Conservation (phyloP, 2,888 invertebrate species). For the Cosmorhoe ocellata region DNA sequence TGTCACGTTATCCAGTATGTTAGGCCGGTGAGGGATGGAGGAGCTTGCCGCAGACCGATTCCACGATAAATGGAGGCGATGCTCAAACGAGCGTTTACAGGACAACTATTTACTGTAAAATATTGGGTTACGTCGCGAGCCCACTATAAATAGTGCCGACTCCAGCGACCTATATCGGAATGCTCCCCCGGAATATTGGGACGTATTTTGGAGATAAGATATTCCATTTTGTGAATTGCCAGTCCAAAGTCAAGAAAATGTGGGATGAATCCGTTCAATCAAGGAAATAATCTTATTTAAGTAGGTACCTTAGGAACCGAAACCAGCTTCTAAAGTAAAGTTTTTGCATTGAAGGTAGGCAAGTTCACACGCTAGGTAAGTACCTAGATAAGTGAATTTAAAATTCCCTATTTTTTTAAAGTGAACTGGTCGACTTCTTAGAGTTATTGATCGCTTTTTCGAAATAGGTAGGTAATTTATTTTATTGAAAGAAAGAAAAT, state of each 20-base stretch:
- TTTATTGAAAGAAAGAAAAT: too few relatives aligned
- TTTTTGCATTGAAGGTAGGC: too few relatives aligned
- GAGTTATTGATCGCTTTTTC: neutral
- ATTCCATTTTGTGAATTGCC: slow-evolving; percentile 17
- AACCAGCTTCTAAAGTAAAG: too few relatives aligned
- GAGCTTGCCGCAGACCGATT: slow-evolving; percentile 45
- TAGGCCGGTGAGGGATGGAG: slow-evolving; percentile 53
- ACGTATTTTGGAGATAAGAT: slow-evolving; percentile 23
- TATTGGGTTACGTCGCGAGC: slow-evolving; percentile 45
- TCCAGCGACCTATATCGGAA: slow-evolving; percentile 45
- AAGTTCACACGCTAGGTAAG: too few relatives aligned
- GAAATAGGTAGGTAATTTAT: neutral
- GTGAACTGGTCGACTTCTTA: too few relatives aligned
- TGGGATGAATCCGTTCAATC: slow-evolving; percentile 8
- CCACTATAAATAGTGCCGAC: slow-evolving; percentile 42
- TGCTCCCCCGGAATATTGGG: slow-evolving; percentile 27
- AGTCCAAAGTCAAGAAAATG: slow-evolving; percentile 10
- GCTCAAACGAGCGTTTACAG: slow-evolving; percentile 51
- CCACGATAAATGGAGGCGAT: slow-evolving; percentile 53
- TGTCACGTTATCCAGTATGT: slow-evolving; percentile 57
- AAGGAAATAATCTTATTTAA: slow-evolving; percentile 1
- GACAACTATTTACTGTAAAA: slow-evolving; percentile 60
- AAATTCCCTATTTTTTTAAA: too few relatives aligned
- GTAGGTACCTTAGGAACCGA: neutral
- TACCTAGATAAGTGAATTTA: too few relatives aligned